Conservation (phyloP, 2,888 invertebrate species). For the Pogonocherus hispidulus region DNA sequence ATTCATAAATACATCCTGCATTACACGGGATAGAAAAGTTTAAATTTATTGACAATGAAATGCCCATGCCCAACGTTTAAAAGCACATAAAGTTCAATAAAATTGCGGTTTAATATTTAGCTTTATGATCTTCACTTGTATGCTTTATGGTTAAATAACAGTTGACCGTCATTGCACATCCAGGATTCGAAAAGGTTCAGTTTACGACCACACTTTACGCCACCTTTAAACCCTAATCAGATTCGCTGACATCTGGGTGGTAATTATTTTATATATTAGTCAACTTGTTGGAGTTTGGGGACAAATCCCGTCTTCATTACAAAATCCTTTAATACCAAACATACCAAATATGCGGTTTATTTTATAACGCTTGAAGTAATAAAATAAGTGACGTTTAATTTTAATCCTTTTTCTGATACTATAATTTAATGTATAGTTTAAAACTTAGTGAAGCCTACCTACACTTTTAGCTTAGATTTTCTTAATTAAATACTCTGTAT, state of each 20-base stretch:
- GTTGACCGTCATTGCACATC: neutral
- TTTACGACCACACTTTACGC: neutral
- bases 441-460: too few relatives aligned
- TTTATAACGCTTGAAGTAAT: too few relatives aligned
- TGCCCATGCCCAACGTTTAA: neutral
- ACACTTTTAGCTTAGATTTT: too few relatives aligned
- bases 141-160: slow-evolving; percentile 1
- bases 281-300: neutral
- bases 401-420: too few relatives aligned
- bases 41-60: neutral
- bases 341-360: too few relatives aligned
- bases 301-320: neutral
- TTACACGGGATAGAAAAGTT: too few relatives aligned
- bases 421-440: too few relatives aligned
- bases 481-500: too few relatives aligned
- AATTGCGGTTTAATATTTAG: neutral
- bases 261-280: neutral
- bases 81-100: neutral
- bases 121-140: neutral
- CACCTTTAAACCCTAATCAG: neutral
- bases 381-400: too few relatives aligned
- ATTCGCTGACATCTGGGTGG: neutral
- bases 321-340: neutral
- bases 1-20: too few relatives aligned
- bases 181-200: neutral